Base-by-base conservation (phyloP, 2,113 vertebrate genomes). In the Isurus oxyrinchus region DNA sequence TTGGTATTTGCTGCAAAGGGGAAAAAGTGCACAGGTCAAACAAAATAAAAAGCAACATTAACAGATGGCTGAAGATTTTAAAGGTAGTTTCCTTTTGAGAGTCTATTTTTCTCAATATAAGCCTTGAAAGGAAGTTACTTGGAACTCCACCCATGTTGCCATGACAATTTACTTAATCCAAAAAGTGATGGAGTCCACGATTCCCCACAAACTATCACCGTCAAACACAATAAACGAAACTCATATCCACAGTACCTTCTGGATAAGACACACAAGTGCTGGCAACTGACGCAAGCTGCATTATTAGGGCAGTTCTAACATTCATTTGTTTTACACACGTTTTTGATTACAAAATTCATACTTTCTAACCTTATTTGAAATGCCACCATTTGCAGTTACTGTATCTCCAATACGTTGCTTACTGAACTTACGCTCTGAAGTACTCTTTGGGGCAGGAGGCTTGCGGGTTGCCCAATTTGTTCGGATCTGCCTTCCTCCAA, bases 401-500 rank as follows among this genome's bases (percentile, higher is more conserved):
- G 66, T 21, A 63, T 40, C 90, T 19, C 3, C 31, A 93, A 16
- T 40, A 40, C 5, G 14, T 16, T 69, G 44, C 49, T 44, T 0
- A 35, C 23, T 6, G 13, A 35, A 98, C 99, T 97, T 97, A 99
- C 99, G 98, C 97, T 99, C 99, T 96, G 98, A 99, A 91, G 98
- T 98, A 97, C 98, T 98, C 98, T 99, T 99, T 96, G 99, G 99
- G 97, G 99, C 99, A 0, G 99, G 99, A 96, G 99, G 99, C 97
- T 99, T 99, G 98, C 99, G 98, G 7, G 99, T 99, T 90, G 99
- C 99, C 99, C 99, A 99, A 98, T 99, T 99, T 79, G 99, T 99
- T 97, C 99, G 98, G 98, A 99, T 99, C 98, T 99, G 99, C 97
- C 99, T 98, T 94, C 99, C 99, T 61, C 99, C 99, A 94, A 99